Base-by-base conservation (phyloP, 2,113 vertebrate genomes). In the Engraulis encrasicolus region DNA sequence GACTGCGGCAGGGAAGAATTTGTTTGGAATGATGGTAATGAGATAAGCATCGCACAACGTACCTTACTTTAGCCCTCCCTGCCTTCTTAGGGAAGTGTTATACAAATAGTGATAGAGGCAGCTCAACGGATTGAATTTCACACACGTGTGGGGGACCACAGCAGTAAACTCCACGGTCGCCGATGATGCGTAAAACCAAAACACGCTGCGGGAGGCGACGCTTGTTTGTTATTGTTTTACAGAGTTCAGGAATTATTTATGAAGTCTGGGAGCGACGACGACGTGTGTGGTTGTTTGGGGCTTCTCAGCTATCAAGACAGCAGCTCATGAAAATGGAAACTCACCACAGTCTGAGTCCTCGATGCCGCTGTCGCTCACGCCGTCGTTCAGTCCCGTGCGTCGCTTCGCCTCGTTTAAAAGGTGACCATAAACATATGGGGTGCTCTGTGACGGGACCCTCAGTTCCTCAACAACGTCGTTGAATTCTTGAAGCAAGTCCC, bases 401-500 rank as follows among this genome's bases (percentile, higher is more conserved):
- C 38, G 87, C 84, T 94, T 94, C 31, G 91, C 92, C 45, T 89
- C 86, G 3, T 85, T 80, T 86, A 93, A 86, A 4, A 92, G 74
- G 19, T 89, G 82, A 61, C 92, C 89, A 90, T 92, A 93, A 2
- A 82, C 40, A 0, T 86, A 83, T 0, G 86, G 78, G 71, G 85
- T 88, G 82, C 87, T 91, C 1, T 87, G 82, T 5, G 91, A 85
- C 0, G 94, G 92, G 45, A 86, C 91, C 58, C 87, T 90, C 81
- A 95, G 89, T 74, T 95, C 93, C 86, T 94, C 90, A 89, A 93
- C 93, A 86, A 95, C 93, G 79, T 93, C 92, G 84, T 95, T 90
- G 90, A 96, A 96, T 89, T 96, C 94, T 85, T 93, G 94, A 82
- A 96, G 91, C 83, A 95, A 54, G 27, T 94, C 94, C 0, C 86